Evolutionary conservation across 2,113 vertebrate genomes (phyloP).

Genomic region (Misgurnus anguillicaudatus): DNA sequence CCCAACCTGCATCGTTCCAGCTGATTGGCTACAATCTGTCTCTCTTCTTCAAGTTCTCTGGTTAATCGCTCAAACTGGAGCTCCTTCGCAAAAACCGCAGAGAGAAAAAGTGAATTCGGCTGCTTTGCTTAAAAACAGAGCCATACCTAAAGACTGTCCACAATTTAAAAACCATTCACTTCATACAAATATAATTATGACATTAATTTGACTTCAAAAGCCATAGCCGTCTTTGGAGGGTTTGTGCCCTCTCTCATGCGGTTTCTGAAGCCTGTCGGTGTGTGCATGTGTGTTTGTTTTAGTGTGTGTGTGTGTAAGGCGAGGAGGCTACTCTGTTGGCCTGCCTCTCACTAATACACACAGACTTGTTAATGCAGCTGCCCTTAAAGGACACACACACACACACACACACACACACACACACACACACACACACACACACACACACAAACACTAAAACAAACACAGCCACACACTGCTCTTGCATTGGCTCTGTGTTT

Average conservation of each 20-base stretch:
- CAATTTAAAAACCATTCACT: conserved; percentile 14
- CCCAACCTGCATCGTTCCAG: conserved; percentile 98
- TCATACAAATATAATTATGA: conserved; percentile 44
- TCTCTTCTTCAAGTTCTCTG: conserved; percentile 96
- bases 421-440: conserved; percentile 26
- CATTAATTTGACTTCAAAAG: conserved; percentile 11
- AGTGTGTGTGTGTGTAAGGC: conserved; percentile 30
- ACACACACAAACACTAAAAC: conserved; percentile 25
- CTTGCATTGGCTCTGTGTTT: not conserved
- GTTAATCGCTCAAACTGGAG: conserved; percentile 98
- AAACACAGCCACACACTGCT: conserved; percentile 17
- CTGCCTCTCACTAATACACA: conserved; percentile 28
- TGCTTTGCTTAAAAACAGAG: conserved; percentile 32
- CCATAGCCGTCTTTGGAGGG: not conserved
- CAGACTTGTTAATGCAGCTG: conserved; percentile 51
- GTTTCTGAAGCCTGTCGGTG: conserved; percentile 35
- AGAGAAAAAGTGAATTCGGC: conserved; percentile 9
- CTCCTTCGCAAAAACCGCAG: conserved; percentile 77
- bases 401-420: conserved; percentile 29
- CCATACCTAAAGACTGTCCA: not conserved
- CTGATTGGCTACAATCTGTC: conserved; percentile 99
- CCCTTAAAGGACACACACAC: conserved; percentile 33
- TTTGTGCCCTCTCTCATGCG: conserved; percentile 19
- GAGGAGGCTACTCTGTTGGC: conserved; percentile 41
- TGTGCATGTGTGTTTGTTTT: conserved; percentile 40